phyloP scores from a whole-genome alignment of 2,113 vertebrate species.

The Triplophysa siluroides region DNA sequence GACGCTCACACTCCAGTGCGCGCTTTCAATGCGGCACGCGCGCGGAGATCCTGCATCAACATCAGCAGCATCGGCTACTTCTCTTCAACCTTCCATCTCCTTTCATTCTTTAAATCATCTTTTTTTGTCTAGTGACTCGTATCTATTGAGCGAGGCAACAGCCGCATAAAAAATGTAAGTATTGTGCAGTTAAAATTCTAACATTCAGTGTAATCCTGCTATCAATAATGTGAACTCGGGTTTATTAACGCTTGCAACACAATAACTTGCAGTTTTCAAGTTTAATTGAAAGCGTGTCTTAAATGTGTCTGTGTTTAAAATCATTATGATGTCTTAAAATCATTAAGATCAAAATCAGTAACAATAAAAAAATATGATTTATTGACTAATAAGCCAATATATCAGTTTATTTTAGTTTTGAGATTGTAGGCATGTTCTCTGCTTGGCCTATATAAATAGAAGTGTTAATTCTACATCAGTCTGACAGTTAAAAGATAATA shows the following conservation, averaged over 20 bases:
- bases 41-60: slow-evolving; percentile 55
- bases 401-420: background rate
- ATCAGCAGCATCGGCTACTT: slow-evolving; percentile 36
- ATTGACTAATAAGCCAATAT: background rate
- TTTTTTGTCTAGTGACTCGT: background rate
- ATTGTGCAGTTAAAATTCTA: slow-evolving; percentile 64
- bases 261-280: background rate
- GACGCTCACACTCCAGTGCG: background rate
- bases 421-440: no score
- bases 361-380: background rate
- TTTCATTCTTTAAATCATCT: background rate
- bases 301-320: background rate
- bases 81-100: slow-evolving; percentile 34
- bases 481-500: no score
- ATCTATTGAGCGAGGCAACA: slow-evolving; percentile 65
- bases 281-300: background rate
- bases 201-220: background rate
- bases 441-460: no score
- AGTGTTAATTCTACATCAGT: no score
- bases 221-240: background rate
- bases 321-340: no score
- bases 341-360: no score
- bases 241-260: background rate
- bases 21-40: slow-evolving; percentile 64
- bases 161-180: slow-evolving; percentile 78